These are phyloP conservation scores for Ophion slaviceki DNA, from an alignment of 2,888 invertebrate genomes.

Conservation along the genomic window DNA sequence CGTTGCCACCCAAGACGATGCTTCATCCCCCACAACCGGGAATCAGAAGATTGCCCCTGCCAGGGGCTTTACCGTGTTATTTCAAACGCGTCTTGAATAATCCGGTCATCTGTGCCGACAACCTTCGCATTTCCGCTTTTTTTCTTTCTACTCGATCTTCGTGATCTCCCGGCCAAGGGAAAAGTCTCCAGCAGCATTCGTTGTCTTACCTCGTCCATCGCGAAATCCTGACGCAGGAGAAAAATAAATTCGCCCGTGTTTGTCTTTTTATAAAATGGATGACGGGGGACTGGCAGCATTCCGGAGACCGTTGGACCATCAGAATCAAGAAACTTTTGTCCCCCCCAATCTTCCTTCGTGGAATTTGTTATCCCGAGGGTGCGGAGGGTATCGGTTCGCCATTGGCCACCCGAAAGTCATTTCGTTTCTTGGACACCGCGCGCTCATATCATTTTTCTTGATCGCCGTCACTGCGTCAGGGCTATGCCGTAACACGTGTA, in stretches of 20 bases:
- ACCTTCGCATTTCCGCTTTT: conserved; percentile 43
- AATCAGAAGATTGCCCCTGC: conserved; percentile 68
- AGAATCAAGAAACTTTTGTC: conserved; percentile 45
- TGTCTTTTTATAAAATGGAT: conserved; percentile 35
- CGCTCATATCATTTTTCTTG: conserved; percentile 82
- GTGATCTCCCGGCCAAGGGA: not conserved
- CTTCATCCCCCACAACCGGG: conserved; percentile 22
- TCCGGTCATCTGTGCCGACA: conserved; percentile 75
- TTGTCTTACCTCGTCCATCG: not conserved
- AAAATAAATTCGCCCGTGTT: not conserved
- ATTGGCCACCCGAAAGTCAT: conserved; percentile 79
- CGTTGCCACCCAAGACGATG: conserved; percentile 69
- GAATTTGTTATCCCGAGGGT: conserved; percentile 50
- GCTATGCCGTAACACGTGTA: conserved; percentile 50
- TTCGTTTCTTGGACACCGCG: conserved; percentile 74
- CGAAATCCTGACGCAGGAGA: not conserved
- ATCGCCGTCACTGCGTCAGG: conserved; percentile 79
- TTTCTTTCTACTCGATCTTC: not conserved
- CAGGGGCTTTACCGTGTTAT: conserved; percentile 76
- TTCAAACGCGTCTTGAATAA: conserved; percentile 82
- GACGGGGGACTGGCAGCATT: conserved; percentile 23
- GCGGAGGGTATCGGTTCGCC: conserved; percentile 67
- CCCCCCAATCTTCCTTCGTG: conserved; percentile 28
- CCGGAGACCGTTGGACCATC: conserved; percentile 20
- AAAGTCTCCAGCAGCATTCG: not conserved